These are phyloP conservation scores for Champsocephalus esox DNA, from an alignment of 2,797 vertebrate genomes.

Conservation along the genomic window DNA sequence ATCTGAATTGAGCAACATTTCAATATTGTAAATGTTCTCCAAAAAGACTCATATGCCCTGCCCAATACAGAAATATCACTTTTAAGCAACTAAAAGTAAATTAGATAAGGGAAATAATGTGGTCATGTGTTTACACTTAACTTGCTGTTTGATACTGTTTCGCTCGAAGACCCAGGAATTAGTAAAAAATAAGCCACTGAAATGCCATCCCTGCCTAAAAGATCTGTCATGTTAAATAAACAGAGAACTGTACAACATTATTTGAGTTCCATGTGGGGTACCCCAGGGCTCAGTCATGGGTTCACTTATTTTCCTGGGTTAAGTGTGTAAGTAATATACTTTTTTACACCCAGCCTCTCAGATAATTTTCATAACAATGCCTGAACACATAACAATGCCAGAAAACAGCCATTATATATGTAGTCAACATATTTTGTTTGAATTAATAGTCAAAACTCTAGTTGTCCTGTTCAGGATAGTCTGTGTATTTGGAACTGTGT, in stretches of 20 bases:
- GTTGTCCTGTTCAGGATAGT: not conserved
- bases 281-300: slow-evolving; percentile 27
- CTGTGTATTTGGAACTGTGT: slow-evolving; percentile 13
- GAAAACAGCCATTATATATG: slow-evolving; percentile 2
- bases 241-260: not conserved
- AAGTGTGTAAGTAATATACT: not conserved
- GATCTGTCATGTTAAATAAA: not conserved
- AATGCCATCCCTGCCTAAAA: not conserved
- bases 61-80: not conserved
- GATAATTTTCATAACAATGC: not conserved
- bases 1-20: not conserved
- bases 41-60: not conserved
- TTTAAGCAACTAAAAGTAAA: not conserved
- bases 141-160: not conserved
- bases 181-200: not conserved
- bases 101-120: not conserved
- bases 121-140: not conserved
- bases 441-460: slow-evolving; percentile 1
- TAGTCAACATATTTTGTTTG: not conserved
- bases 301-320: not conserved
- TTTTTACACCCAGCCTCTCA: not conserved
- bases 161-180: not conserved
- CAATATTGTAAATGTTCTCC: not conserved
- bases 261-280: not conserved
- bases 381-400: not conserved